Conservation (phyloP, 1,140 invertebrate genomes). For the Portunus trituberculatus region DNA sequence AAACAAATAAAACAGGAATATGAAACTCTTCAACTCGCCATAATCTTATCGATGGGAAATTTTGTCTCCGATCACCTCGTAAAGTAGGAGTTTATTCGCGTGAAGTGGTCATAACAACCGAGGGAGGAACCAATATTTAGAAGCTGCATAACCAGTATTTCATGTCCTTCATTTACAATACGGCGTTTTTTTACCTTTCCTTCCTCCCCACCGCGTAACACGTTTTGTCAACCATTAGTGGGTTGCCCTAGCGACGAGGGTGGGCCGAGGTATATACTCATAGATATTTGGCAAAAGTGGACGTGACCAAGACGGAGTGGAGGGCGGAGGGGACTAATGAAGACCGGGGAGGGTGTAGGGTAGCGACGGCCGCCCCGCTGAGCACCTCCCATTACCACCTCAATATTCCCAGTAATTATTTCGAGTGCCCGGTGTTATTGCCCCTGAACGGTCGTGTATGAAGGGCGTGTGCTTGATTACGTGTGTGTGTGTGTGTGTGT, state of each 20-base stretch:
- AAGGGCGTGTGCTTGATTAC: conserved; percentile 1
- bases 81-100: background rate
- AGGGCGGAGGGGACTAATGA: background rate
- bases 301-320: background rate
- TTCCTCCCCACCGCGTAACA: background rate
- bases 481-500: background rate
- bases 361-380: background rate
- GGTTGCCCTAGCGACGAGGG: no score
- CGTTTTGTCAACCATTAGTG: no score
- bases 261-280: no score
- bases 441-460: background rate
- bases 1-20: no score
- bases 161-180: background rate
- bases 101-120: background rate
- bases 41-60: background rate
- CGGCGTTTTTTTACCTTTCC: background rate
- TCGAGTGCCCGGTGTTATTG: background rate
- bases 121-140: background rate
- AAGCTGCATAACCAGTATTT: background rate
- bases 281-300: no score
- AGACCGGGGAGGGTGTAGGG: background rate
- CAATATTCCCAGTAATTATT: conserved; percentile 24
- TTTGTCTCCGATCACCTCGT: background rate
- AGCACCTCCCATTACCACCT: conserved; percentile 7
- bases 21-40: background rate